Percentiles rank a stretch among this genome's conserved stretches.
Evolutionary conservation across 2,888 invertebrate genomes (phyloP).

Genomic region (Campaea margaritaria): DNA sequence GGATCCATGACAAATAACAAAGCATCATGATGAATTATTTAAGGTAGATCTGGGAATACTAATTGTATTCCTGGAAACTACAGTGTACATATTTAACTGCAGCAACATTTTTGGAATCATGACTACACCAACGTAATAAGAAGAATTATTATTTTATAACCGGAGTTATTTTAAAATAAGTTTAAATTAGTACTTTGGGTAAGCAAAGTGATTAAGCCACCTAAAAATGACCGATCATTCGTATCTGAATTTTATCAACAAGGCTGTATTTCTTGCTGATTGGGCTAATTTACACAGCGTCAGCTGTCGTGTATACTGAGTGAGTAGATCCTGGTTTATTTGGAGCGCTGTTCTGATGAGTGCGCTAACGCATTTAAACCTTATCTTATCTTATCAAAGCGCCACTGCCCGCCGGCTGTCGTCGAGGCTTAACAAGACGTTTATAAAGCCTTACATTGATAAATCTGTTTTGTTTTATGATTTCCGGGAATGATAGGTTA

Average conservation of each 20-base stretch:
- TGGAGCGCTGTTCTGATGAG: constrained; percentile 36
- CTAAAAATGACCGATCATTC: too few relatives aligned
- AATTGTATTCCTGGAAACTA: not conserved
- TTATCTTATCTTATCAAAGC: constrained; percentile 59
- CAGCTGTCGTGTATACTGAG: constrained; percentile 49
- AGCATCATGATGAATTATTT: not conserved
- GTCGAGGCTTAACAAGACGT: constrained; percentile 47
- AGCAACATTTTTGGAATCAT: not conserved
- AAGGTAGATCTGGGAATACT: not conserved
- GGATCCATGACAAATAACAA: too few relatives aligned
- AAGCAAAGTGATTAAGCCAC: constrained; percentile 25
- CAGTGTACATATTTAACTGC: not conserved
- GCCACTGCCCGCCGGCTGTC: constrained; percentile 44
- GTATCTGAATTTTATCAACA: constrained; percentile 32
- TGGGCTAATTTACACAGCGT: constrained; percentile 40
- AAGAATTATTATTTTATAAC: not conserved
- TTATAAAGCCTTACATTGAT: constrained; percentile 56
- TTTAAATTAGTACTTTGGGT: not conserved
- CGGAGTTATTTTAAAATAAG: not conserved
- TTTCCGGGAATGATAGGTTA: constrained; percentile 39
- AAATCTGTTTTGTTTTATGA: constrained; percentile 42
- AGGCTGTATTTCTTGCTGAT: constrained; percentile 33
- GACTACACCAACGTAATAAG: not conserved
- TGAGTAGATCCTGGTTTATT: constrained; percentile 47
- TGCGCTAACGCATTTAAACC: constrained; percentile 19